These are phyloP conservation scores for Callitettix versicolor DNA, from an alignment of 1,140 invertebrate genomes.

Conservation along the genomic window DNA sequence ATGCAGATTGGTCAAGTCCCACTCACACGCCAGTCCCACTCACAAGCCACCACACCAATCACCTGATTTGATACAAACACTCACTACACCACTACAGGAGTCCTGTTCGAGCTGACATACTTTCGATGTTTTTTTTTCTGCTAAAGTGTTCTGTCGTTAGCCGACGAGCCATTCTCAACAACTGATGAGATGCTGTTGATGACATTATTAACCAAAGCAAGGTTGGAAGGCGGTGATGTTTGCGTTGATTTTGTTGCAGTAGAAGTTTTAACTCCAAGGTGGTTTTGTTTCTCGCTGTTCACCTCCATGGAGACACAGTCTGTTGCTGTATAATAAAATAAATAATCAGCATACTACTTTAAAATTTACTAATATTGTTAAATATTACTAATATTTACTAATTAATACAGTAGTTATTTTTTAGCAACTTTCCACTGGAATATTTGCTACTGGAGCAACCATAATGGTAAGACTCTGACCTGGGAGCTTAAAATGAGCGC, in stretches of 20 bases:
- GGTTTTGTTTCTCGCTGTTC: slow-evolving; percentile 1
- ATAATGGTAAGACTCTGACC: neutral
- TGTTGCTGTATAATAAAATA: neutral
- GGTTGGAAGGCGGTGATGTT: neutral
- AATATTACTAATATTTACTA: neutral
- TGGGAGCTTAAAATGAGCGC: neutral
- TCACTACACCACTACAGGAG: too few species aligned
- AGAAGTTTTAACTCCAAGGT: neutral
- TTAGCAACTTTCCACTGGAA: neutral
- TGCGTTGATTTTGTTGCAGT: neutral
- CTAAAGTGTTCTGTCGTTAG: too few species aligned
- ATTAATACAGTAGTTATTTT: neutral
- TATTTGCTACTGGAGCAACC: neutral
- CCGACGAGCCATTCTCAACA: neutral
- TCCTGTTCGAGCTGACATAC: too few species aligned
- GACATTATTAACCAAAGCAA: neutral
- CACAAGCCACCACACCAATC: too few species aligned
- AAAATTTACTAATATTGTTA: neutral
- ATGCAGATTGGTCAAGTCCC: too few species aligned
- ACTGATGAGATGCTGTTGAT: slow-evolving; percentile 3
- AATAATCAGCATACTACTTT: neutral
- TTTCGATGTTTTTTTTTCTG: too few species aligned
- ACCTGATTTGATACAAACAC: too few species aligned
- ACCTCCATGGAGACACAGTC: slow-evolving; percentile 4
- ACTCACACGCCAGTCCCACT: too few species aligned